Evolutionary conservation across 2,113 vertebrate genomes (phyloP), one percentile per base, ranked within the genome.

Genomic region (Odontesthes bonariensis): DNA sequence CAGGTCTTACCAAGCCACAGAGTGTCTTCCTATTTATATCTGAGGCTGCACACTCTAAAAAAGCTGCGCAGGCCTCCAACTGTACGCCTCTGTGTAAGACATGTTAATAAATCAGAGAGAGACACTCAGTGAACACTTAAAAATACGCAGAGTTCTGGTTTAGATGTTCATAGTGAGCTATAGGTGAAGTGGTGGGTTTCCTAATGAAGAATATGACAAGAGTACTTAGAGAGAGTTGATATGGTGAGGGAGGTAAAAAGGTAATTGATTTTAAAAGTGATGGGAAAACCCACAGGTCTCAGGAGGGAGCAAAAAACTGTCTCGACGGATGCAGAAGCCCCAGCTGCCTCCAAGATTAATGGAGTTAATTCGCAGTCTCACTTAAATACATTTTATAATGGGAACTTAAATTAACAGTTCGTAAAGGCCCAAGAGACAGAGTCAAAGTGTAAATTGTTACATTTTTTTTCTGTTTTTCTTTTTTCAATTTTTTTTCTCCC

Each of bases 211-310:
- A 91, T 89, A 88, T 82, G 88, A 87, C 79, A 81, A 91, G 91
- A 90, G 85, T 86, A 88, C 88, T 93, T 84, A 84, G 69, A 84
- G 82, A 64, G 83, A 87, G 81, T 76, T 85, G 86, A 82, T 88
- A 88, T 92, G 90, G 84, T 66, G 77, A 89, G 78, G 91, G 84
- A 92, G 87, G 85, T 61, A 88, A 85, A 90, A 89, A 90, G 83
- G 85, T 93, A 94, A 94, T 94, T 93, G 94, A 94, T 94, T 93
- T 92, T 86, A 91, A 92, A 93, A 90, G 92, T 91, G 90, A 93
- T 89, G 88, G 91, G 89, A 91, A 89, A 93, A 92, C 84, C 86
- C 88, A 90, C 80, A 83, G 78, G 88, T 92, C 92, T 93, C 92
- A 69, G 71, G 92, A 89, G 91, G 86, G 82, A 85, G 77, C 86